These are phyloP conservation scores for Acrocephalus scirpaceus DNA, from an alignment of 2,797 vertebrate species.

Conservation along the genomic window DNA sequence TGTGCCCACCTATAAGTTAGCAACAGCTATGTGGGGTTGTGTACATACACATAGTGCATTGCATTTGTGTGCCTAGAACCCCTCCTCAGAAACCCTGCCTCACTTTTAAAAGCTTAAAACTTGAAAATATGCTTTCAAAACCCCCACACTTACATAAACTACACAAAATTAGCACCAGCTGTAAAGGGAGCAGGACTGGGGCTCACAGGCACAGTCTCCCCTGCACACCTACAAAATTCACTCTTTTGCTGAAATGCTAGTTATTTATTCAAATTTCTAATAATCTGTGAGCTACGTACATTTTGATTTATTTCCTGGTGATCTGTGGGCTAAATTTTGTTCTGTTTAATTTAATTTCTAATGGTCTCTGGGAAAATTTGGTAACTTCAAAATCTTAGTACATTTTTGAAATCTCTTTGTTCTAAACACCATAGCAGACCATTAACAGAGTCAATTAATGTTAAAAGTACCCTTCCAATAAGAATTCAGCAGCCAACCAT, in stretches of 20 bases:
- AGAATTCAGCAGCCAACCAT: background rate
- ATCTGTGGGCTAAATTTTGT: background rate
- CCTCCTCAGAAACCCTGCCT: background rate
- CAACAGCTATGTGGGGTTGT: background rate
- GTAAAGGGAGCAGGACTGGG: background rate
- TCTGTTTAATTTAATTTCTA: background rate
- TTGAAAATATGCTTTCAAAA: background rate
- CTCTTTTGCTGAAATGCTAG: background rate
- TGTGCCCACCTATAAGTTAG: background rate
- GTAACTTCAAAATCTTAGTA: background rate
- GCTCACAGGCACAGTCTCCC: background rate
- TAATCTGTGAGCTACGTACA: background rate
- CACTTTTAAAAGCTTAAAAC: background rate
- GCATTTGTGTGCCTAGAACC: background rate
- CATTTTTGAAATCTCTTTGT: background rate
- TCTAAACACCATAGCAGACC: background rate
- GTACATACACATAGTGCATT: accelerated
- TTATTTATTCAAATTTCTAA: background rate
- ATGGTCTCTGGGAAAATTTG: background rate
- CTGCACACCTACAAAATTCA: background rate
- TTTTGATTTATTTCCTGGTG: background rate
- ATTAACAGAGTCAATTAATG: background rate
- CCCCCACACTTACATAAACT: background rate
- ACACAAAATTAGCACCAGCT: background rate
- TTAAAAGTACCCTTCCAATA: background rate